A percentile compares a stretch with the other conserved stretches of the same genome.
These are phyloP conservation scores for Stomatorhinus ivindoensis DNA, from an alignment of 2,113 vertebrate genomes.

Conservation along the genomic window DNA sequence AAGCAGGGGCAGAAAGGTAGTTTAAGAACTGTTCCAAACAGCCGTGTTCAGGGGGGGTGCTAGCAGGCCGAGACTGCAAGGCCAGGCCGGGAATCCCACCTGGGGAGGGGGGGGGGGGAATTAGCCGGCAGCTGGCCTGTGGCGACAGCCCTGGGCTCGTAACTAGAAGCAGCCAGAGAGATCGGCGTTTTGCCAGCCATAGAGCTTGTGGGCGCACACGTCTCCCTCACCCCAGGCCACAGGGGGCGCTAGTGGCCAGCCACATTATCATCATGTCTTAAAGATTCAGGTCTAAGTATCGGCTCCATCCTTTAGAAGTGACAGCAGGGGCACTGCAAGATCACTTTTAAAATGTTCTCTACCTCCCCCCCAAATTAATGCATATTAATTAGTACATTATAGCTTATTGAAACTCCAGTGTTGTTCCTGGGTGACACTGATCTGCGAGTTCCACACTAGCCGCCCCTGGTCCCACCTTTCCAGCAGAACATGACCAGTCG, in stretches of 20 bases:
- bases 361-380: neutral
- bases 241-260: neutral
- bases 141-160: neutral
- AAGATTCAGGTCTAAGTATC: neutral
- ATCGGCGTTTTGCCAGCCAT: neutral
- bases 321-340: neutral
- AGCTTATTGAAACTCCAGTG: neutral
- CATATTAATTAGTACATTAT: neutral
- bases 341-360: neutral
- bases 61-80: neutral
- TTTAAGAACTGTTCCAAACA: neutral
- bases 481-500: neutral
- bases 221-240: neutral
- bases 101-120: constrained; percentile 23
- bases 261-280: neutral
- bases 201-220: neutral
- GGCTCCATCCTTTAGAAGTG: neutral
- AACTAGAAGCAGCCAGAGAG: neutral
- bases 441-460: neutral
- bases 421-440: neutral
- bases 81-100: neutral
- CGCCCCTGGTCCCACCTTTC: neutral
- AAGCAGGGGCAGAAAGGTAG: constrained; percentile 1
- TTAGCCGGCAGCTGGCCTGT: constrained; percentile 22
- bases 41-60: neutral